phyloP scores from a whole-genome alignment of 2,113 vertebrate species.

The Ascaphus truei region DNA sequence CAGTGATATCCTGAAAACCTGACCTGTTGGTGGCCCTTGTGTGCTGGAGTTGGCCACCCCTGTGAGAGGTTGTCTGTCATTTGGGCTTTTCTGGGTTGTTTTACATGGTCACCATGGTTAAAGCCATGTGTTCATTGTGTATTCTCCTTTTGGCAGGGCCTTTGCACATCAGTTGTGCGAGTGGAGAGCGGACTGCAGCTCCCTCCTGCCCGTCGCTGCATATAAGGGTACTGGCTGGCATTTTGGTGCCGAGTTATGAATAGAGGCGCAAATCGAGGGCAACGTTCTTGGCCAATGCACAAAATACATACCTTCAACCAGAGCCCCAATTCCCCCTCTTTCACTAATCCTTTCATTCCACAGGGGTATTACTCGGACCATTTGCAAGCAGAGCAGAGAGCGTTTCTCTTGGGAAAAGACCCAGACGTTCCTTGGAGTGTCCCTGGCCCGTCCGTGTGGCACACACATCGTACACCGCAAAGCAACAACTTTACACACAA shows the following conservation, averaged over 20 bases:
- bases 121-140: background rate
- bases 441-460: background rate
- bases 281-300: background rate
- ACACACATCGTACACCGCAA: background rate
- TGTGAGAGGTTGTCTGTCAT: no score
- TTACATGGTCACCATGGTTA: no score
- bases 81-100: no score
- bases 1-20: no score
- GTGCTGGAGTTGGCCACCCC: no score
- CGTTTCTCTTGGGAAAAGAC: slow-evolving; percentile 60
- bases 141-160: background rate
- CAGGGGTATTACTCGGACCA: slow-evolving; percentile 17
- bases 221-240: accelerated
- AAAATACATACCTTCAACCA: accelerated
- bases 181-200: background rate
- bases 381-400: slow-evolving; percentile 57
- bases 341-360: slow-evolving; percentile 23
- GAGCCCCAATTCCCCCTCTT: background rate
- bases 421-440: slow-evolving; percentile 53
- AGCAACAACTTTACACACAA: background rate
- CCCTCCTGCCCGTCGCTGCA: background rate
- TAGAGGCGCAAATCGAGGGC: slow-evolving; percentile 11
- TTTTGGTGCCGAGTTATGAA: slow-evolving; percentile 14
- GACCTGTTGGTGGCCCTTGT: no score
- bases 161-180: background rate